phyloP scores from a whole-genome alignment of 2,113 vertebrate species.

The Leucoraja erinaceus region DNA sequence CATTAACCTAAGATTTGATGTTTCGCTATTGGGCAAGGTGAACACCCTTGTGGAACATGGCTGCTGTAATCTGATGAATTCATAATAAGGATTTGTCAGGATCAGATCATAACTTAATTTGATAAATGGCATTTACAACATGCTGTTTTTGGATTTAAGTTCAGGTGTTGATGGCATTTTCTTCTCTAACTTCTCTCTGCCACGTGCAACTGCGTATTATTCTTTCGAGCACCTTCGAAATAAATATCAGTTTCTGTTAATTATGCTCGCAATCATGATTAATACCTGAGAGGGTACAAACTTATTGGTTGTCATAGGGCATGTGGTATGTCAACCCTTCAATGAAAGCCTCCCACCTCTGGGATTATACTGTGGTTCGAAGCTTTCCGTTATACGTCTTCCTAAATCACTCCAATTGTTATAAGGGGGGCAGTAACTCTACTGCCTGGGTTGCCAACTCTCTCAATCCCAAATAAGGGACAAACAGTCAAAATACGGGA shows the following conservation, averaged over 20 bases:
- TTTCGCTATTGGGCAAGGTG: constrained; percentile 12
- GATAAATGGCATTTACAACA: constrained; percentile 28
- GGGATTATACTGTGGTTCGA: background rate
- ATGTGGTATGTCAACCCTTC: background rate
- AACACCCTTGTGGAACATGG: constrained; percentile 11
- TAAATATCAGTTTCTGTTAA: constrained; percentile 13
- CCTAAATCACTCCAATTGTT: no score
- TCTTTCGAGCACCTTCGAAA: background rate
- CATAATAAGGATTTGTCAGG: constrained; percentile 27
- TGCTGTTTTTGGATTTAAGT: background rate
- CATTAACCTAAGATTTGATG: background rate
- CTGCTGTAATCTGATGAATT: constrained; percentile 27
- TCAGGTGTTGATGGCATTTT: background rate
- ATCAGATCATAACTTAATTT: constrained; percentile 28
- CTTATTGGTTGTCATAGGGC: background rate
- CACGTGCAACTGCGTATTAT: background rate
- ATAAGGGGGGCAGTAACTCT: no score
- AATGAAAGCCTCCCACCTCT: background rate
- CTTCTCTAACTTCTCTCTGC: background rate
- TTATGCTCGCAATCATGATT: constrained; percentile 15
- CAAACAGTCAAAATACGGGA: no score
- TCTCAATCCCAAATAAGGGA: no score
- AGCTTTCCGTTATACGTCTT: background rate
- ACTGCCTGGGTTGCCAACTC: no score
- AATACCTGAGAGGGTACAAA: constrained; percentile 4